A percentile compares a stretch with the other conserved stretches of the same genome.
phyloP scores from a whole-genome alignment of 23 tunicate species.

The Corella eumyota region DNA sequence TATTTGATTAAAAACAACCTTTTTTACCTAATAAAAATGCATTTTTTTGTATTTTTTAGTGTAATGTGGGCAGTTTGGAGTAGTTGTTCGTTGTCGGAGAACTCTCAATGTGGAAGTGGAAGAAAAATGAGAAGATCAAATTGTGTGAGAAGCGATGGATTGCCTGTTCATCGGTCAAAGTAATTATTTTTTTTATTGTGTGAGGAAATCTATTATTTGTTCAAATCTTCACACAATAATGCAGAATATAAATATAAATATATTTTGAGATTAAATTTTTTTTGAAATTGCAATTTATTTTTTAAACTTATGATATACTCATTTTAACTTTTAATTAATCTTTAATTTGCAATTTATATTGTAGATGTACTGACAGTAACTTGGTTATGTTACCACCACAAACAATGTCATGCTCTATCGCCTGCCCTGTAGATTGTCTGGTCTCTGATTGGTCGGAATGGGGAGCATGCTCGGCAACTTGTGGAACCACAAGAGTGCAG shows the following conservation, averaged over 20 bases:
- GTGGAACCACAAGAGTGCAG: conserved; percentile 20
- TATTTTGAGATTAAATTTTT: no score
- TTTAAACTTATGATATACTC: no score
- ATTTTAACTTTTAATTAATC: no score
- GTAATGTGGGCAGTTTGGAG: conserved; percentile 59
- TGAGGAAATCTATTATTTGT: not conserved
- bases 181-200: not conserved
- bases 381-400: conserved; percentile 30
- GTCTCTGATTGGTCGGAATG: conserved; percentile 69
- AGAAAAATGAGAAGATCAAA: conserved; percentile 21
- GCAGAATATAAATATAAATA: no score
- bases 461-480: conserved; percentile 40
- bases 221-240: no score
- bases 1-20: not conserved
- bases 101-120: conserved; percentile 56
- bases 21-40: not conserved
- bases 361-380: conserved; percentile 25
- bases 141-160: conserved; percentile 56
- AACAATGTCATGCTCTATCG: conserved; percentile 27
- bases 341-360: no score
- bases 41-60: conserved; percentile 13
- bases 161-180: conserved; percentile 21
- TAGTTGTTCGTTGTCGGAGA: conserved; percentile 34
- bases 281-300: not conserved
- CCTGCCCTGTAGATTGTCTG: conserved; percentile 59